Evolutionary conservation across 2,888 invertebrate genomes (phyloP), one percentile per base, ranked within the genome.

Genomic region (Chydorus sphaericus): DNA sequence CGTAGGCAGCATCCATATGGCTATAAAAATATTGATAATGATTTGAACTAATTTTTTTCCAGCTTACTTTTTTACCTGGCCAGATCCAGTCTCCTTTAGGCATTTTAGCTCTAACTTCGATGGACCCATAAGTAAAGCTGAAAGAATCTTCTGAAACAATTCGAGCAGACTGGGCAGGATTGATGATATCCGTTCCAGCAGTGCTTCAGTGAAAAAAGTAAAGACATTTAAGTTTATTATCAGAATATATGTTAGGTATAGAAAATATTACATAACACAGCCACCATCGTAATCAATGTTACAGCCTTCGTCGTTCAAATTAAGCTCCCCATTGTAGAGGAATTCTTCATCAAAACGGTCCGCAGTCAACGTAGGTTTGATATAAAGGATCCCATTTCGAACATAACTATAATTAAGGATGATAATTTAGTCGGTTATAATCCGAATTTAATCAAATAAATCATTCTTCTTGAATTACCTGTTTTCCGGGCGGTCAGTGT

Each of bases 61-160:
- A 38, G n/a, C n/a, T n/a, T 38, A 4, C 18, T 16, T 6, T n/a
- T 14, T 11, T 54, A 57, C 57, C 61, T 49, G 69, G 69, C 69
- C 67, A 68, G 1, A 68, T 55, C 66, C 67, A 66, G 51, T 68
- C 68, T 20, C 68, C 69, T 52, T 61, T 61, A 10, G 68, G 68
- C 57, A 67, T 60, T 52, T 62, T 62, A 11, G 68, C 68, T 23
- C 64, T 53, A 14, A 68, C 64, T 28, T 65, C 65, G 8, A 68
- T 64, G n/a, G 58, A 59, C 8, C 68, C 68, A 48, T 65, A 69
- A 5, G 51, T 59, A 54, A 68, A 63, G 28, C 52, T 57, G 52
- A 62, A 62, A 7, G 62, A 63, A 14, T 62, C 59, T 26, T 60
- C 61, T 8, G 65, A 61, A 16, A 54, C 62, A 29, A 67, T 57